These are phyloP conservation scores for Opisthocomus hoazin DNA, from an alignment of 2,113 vertebrate genomes.

Conservation along the genomic window DNA sequence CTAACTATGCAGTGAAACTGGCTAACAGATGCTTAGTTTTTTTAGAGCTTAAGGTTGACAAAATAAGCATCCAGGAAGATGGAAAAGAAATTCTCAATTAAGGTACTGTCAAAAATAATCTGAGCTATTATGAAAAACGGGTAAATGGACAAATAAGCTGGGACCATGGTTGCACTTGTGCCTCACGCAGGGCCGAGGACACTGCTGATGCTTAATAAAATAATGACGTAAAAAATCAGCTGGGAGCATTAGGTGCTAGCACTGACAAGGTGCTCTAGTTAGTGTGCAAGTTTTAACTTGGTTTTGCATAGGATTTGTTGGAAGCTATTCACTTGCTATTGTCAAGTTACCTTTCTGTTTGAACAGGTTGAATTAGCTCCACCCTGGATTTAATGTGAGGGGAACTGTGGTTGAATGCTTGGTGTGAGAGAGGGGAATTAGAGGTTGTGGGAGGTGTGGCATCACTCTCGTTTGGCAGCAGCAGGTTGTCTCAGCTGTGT, in stretches of 20 bases:
- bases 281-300: background rate
- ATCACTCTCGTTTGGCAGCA: background rate
- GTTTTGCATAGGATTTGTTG: background rate
- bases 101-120: conserved; percentile 42
- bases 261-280: background rate
- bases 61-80: conserved; percentile 32
- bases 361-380: background rate
- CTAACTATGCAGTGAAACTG: conserved; percentile 10
- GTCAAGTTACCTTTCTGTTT: background rate
- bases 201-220: background rate
- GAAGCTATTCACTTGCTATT: background rate
- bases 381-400: background rate
- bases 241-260: background rate
- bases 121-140: conserved; percentile 23
- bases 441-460: background rate
- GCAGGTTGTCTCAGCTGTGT: background rate
- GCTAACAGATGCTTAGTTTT: conserved; percentile 38
- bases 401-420: background rate
- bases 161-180: background rate
- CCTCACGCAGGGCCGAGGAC: background rate
- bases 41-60: conserved; percentile 39
- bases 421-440: background rate
- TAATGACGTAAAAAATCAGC: background rate
- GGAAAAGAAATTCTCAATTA: conserved; percentile 46
- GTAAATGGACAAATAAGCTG: conserved; percentile 24